Evolutionary conservation across 2,888 invertebrate species (phyloP).

Genomic region (Eutolmus rufibarbis): DNA sequence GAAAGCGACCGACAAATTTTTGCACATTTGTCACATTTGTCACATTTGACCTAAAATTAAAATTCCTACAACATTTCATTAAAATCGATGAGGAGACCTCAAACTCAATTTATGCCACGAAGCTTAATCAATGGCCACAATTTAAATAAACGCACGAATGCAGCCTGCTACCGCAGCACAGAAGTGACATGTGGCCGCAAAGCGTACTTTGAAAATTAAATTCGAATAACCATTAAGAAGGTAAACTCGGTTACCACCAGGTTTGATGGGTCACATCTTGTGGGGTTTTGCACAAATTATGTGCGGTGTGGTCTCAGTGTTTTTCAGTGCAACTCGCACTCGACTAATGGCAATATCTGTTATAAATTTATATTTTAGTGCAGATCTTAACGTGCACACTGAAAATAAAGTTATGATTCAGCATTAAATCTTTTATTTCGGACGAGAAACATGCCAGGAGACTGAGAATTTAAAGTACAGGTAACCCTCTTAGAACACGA

Average conservation of each 20-base stretch:
- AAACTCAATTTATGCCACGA: background rate
- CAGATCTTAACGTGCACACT: too few relatives aligned
- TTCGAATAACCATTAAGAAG: background rate
- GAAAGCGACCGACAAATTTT: too few relatives aligned
- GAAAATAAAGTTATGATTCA: too few relatives aligned
- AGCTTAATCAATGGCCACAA: background rate
- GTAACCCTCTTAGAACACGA: too few relatives aligned
- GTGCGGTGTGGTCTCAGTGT: background rate
- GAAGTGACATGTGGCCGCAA: background rate
- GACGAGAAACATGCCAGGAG: too few relatives aligned
- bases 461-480: too few relatives aligned
- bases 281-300: background rate
- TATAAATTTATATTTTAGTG: too few relatives aligned
- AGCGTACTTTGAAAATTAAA: background rate
- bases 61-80: too few relatives aligned
- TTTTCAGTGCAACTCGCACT: background rate
- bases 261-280: background rate
- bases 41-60: too few relatives aligned
- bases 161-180: background rate
- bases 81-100: too few relatives aligned
- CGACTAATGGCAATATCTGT: background rate
- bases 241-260: background rate
- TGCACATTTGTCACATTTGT: too few relatives aligned
- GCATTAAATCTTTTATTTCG: too few relatives aligned
- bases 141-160: background rate